Percentiles rank a stretch among this genome's conserved stretches.
These are phyloP conservation scores for Drosophila murphyi DNA, from an alignment of 1,140 invertebrate genomes.

Conservation along the genomic window DNA sequence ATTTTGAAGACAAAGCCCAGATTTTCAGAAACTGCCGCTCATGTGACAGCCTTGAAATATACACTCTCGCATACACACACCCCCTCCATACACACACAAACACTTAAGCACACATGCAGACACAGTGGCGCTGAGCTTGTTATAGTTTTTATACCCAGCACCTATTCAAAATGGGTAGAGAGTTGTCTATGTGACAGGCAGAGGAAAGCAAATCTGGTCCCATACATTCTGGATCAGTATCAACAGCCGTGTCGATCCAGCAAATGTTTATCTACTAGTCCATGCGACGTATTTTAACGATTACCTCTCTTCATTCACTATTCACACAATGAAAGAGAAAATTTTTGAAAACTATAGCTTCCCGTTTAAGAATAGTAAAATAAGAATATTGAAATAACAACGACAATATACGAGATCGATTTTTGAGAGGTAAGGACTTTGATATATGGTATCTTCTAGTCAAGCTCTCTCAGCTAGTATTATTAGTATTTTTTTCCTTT, in stretches of 20 bases:
- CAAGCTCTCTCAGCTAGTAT: background rate
- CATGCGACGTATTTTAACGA: no score
- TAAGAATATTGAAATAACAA: background rate
- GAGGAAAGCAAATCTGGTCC: no score
- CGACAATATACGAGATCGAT: background rate
- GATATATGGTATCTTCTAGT: background rate
- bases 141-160: slow-evolving; percentile 46
- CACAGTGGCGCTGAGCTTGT: slow-evolving; percentile 41
- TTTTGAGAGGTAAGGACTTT: background rate
- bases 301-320: no score
- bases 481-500: background rate
- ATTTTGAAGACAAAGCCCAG: slow-evolving; percentile 68
- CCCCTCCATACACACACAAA: background rate
- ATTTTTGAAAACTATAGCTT: no score
- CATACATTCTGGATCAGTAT: no score
- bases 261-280: no score
- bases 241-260: no score
- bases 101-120: slow-evolving; percentile 12
- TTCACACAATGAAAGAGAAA: no score
- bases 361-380: no score
- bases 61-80: slow-evolving; percentile 17
- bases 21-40: slow-evolving; percentile 60
- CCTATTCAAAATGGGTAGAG: background rate
- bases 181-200: no score
- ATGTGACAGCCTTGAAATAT: slow-evolving; percentile 68